These are phyloP conservation scores for Taurulus bubalis DNA, from an alignment of 2,113 vertebrate species.

Conservation along the genomic window DNA sequence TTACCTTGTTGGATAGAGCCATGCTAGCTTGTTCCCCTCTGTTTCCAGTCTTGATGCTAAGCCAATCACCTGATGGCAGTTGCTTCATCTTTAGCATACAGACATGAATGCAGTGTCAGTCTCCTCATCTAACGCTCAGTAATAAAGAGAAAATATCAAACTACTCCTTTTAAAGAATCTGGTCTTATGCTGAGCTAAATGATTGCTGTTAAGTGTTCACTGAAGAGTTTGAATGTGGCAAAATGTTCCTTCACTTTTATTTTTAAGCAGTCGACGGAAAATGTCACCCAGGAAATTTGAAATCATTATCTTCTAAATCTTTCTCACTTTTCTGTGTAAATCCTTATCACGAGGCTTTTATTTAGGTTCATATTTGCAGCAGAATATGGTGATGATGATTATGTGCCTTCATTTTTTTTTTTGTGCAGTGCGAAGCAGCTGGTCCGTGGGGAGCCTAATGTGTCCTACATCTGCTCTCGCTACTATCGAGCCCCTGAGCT, in stretches of 20 bases:
- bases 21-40: not conserved
- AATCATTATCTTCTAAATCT: not conserved
- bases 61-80: not conserved
- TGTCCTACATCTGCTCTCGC: constrained; percentile 99
- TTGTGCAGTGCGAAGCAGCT: constrained; percentile 95
- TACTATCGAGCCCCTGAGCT: constrained; percentile 99
- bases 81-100: not conserved
- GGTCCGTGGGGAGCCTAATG: constrained; percentile 98
- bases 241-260: not conserved
- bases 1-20: not conserved
- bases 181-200: not conserved
- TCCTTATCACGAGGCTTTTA: not conserved
- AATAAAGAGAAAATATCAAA: not conserved
- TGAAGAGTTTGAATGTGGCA: not conserved
- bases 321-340: not conserved
- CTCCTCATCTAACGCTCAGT: not conserved
- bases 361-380: not conserved
- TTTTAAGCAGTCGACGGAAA: not conserved
- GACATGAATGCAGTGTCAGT: not conserved
- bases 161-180: not conserved
- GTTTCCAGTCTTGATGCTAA: constrained; percentile 4
- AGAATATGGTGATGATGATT: not conserved
- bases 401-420: constrained; percentile 30
- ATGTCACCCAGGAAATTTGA: not conserved
- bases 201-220: not conserved